Base-by-base conservation (phyloP, 1,140 invertebrate genomes). In the Hestina assimilis region DNA sequence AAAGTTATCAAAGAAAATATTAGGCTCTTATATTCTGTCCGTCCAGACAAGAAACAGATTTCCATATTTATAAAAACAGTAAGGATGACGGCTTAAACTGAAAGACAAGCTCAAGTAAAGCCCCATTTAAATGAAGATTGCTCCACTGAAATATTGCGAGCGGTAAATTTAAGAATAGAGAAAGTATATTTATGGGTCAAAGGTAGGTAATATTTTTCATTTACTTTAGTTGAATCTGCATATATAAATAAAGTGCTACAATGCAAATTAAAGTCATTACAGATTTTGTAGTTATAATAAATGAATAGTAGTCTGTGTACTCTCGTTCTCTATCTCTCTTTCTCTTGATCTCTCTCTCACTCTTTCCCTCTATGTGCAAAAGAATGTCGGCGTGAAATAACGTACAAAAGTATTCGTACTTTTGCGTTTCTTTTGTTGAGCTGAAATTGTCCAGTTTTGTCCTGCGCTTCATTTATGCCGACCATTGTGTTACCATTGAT, bases 81-180 rank as follows among this genome's bases (percentile, higher is more conserved):
- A 31, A 31, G 45, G 45, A 33, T 47, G 19, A 45, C 42, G 46
- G n/a, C 38, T 28, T 41, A 29, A 43, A 55, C 38, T 55, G 31
- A 45, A 54, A 41, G 17, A 43, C 19, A 45, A 54, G 45, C 54
- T 42, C 20, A 50, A 57, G 28, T 42, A 47, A 28, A 40, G 24
- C 14, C 23, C 33, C 29, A 46, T 52, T 59, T 29, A 52, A 52
- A 59, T 59, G 42, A 21, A 52, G 47, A 21, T 52, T 38, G 9
- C 23, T 15, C 42, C 46, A 19, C 21, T 48, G 31, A 48, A 48
- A 48, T 48, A 48, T 48, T 35, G 23, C 46, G 15, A 38, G 29
- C 46, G 11, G 46, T 48, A 48, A 53, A 42, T 53, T 42, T 53
- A 42, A 31, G 24, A 53, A 51, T 51, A 15, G 21, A 51, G 19